Conservation (phyloP, 2,888 invertebrate species). For the Chymomyza caudatula region DNA sequence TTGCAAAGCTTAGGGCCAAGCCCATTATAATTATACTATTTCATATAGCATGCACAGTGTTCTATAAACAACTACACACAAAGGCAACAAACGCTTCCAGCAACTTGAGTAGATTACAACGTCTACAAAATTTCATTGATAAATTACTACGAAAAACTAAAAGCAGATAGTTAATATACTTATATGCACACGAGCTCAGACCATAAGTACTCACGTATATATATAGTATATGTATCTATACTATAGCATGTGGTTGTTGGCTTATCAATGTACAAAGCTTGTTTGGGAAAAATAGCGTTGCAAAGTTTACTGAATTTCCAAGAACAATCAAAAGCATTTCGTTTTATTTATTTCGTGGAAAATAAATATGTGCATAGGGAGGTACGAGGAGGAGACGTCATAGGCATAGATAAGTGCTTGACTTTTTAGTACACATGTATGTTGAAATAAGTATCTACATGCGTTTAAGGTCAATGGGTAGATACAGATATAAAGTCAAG, state of each 20-base stretch:
- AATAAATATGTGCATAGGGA: constrained; percentile 56
- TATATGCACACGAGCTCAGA: constrained; percentile 5
- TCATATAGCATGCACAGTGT: background rate
- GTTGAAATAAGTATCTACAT: constrained; percentile 3
- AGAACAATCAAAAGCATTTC: constrained; percentile 68
- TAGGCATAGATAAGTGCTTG: constrained; percentile 23
- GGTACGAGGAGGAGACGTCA: constrained; percentile 18
- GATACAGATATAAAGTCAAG: background rate
- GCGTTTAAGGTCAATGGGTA: constrained; percentile 11
- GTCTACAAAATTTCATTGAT: constrained; percentile 51
- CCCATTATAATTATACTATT: background rate
- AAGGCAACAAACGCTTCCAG: too few relatives aligned
- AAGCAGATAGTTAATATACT: constrained; percentile 8
- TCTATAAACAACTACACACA: background rate
- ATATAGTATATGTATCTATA: background rate
- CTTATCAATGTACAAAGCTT: constrained; percentile 31
- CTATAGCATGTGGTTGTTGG: background rate
- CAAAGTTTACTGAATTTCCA: constrained; percentile 58
- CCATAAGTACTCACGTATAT: constrained; percentile 6
- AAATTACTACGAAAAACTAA: constrained; percentile 53
- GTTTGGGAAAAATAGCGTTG: constrained; percentile 36
- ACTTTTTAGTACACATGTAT: background rate
- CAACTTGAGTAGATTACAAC: background rate
- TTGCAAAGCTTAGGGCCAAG: background rate
- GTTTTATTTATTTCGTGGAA: constrained; percentile 45